Evolutionary conservation across 2,888 invertebrate species (phyloP).

Genomic region (Aquatica leii): DNA sequence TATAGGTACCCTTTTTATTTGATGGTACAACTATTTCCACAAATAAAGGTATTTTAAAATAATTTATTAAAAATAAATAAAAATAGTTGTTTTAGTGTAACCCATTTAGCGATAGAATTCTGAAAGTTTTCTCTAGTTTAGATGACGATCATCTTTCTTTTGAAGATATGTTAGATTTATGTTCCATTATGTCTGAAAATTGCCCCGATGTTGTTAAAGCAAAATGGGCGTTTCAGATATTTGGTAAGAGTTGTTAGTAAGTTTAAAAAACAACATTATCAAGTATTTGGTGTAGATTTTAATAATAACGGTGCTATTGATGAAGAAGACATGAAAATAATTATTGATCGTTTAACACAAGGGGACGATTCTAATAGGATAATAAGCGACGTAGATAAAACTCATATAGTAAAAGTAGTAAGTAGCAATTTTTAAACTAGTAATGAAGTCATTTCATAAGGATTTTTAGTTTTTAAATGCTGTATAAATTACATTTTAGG

Average conservation of each 20-base stretch:
- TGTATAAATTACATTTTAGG: too few species aligned
- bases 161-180: slow-evolving; percentile 80
- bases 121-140: slow-evolving; percentile 77
- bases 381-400: slow-evolving; percentile 61
- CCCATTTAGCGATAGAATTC: slow-evolving; percentile 77
- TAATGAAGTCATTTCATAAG: too few species aligned
- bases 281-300: too few species aligned
- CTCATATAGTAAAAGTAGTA: slow-evolving; percentile 58
- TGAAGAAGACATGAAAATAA: slow-evolving; percentile 64
- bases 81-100: slow-evolving; percentile 68
- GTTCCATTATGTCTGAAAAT: slow-evolving; percentile 76
- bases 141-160: slow-evolving; percentile 75
- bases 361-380: slow-evolving; percentile 52
- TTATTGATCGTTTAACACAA: slow-evolving; percentile 65
- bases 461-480: too few species aligned
- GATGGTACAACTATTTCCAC: slow-evolving; percentile 70
- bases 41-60: slow-evolving; percentile 66
- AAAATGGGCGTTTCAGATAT: slow-evolving; percentile 79
- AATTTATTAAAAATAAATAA: slow-evolving; percentile 17
- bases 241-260: slow-evolving; percentile 68
- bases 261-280: too few species aligned
- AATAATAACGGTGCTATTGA: slow-evolving; percentile 70
- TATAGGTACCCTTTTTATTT: slow-evolving; percentile 64
- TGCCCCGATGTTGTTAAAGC: slow-evolving; percentile 78
- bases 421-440: too few species aligned